phyloP scores from a whole-genome alignment of 2,888 invertebrate species.

The Chironomus tentans region DNA sequence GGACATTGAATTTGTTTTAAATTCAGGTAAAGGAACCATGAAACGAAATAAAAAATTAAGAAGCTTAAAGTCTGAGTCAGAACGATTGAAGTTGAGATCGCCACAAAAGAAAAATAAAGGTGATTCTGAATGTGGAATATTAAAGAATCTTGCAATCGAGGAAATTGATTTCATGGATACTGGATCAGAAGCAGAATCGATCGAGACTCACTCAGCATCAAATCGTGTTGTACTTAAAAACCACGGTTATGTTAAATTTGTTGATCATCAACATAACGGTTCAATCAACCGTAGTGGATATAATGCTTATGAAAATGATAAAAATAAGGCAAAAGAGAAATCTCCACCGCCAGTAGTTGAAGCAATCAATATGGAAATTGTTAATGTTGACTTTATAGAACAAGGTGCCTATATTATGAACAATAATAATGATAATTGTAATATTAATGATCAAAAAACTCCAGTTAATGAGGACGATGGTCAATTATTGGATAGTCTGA shows the following conservation, averaged over 20 bases:
- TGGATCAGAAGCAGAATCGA: conserved; percentile 67
- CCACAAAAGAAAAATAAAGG: conserved; percentile 34
- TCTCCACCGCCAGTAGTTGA: conserved; percentile 38
- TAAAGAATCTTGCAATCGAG: conserved; percentile 52
- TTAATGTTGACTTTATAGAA: conserved; percentile 50
- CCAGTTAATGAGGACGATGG: conserved; percentile 40
- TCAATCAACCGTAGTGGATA: neutral
- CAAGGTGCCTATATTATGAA: conserved; percentile 41
- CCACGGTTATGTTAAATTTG: conserved; percentile 59
- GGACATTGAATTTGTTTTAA: conserved; percentile 52
- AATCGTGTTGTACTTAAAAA: conserved; percentile 49
- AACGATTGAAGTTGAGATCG: conserved; percentile 38
- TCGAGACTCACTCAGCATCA: conserved; percentile 50
- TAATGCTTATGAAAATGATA: conserved; percentile 12
- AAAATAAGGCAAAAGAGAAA: conserved; percentile 32
- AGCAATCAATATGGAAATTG: conserved; percentile 40
- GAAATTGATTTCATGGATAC: conserved; percentile 82
- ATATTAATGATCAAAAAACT: conserved; percentile 37
- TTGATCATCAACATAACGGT: conserved; percentile 37
- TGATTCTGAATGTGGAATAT: conserved; percentile 40
- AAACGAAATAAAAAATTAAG: conserved; percentile 39
- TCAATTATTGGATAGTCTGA: conserved; percentile 30
- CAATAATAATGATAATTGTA: conserved; percentile 32
- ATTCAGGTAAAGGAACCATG: conserved; percentile 44
- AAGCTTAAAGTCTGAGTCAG: conserved; percentile 37